phyloP scores from a whole-genome alignment of 1,140 invertebrate species.

The Calycopis cecrops region DNA sequence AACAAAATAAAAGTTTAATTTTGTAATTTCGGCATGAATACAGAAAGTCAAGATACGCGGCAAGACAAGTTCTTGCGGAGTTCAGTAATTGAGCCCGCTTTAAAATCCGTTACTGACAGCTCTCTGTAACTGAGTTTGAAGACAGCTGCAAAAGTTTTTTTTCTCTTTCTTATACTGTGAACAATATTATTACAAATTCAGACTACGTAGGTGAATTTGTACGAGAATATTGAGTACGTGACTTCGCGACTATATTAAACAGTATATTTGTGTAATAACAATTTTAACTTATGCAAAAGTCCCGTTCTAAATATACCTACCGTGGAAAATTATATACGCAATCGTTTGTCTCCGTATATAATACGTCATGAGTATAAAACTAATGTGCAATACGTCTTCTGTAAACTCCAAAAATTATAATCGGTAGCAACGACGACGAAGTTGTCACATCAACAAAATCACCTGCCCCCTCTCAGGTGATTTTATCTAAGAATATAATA shows the following conservation, averaged over 20 bases:
- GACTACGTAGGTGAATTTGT: conserved; percentile 17
- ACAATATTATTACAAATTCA: conserved; percentile 44
- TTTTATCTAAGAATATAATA: no score
- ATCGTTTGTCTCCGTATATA: no score
- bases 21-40: no score
- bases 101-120: conserved; percentile 46
- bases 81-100: conserved; percentile 45
- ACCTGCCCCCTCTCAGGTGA: no score
- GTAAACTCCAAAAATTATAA: no score
- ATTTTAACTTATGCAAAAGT: background rate
- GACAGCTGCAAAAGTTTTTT: conserved; percentile 39
- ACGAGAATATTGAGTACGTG: conserved; percentile 13
- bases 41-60: conserved; percentile 30
- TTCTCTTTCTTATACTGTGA: conserved; percentile 35
- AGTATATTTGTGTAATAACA: background rate
- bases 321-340: no score
- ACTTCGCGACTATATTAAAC: conserved; percentile 14
- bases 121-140: conserved; percentile 45
- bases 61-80: conserved; percentile 33
- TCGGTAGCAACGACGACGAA: no score
- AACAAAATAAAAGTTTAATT: no score
- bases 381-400: no score
- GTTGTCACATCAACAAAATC: no score
- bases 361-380: no score
- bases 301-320: no score